phyloP scores from a whole-genome alignment of 2,797 vertebrate genomes.

The Streptopelia turtur region DNA sequence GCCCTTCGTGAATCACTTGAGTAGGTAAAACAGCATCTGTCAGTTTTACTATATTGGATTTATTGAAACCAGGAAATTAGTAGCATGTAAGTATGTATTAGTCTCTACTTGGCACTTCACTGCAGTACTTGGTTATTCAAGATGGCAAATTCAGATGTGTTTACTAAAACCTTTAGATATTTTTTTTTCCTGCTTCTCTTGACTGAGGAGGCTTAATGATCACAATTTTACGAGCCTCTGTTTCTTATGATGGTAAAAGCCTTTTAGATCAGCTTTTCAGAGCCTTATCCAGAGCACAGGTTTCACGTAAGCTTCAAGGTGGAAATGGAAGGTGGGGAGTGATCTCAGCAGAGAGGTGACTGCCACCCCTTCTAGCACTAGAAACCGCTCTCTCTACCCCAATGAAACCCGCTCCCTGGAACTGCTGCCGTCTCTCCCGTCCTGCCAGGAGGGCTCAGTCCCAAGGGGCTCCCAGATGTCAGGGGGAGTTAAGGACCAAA shows the following conservation, averaged over 20 bases:
- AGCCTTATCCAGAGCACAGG: not conserved
- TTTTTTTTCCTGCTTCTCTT: not conserved
- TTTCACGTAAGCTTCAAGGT: not conserved
- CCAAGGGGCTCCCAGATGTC: constrained; percentile 4
- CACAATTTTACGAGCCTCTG: not conserved
- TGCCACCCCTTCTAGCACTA: not conserved
- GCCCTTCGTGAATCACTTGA: constrained; percentile 21
- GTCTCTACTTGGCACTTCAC: constrained; percentile 14
- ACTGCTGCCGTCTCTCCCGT: not conserved
- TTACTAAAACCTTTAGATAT: not conserved
- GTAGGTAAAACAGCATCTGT: constrained; percentile 58
- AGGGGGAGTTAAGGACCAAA: not conserved
- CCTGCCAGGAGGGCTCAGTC: not conserved
- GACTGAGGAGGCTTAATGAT: not conserved
- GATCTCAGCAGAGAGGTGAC: not conserved
- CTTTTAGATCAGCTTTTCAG: not conserved
- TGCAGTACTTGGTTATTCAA: not conserved
- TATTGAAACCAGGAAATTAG: constrained; percentile 35
- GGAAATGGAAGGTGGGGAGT: not conserved
- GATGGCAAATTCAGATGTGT: constrained; percentile 3
- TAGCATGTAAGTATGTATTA: not conserved
- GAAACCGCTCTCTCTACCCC: not conserved
- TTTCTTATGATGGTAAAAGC: not conserved
- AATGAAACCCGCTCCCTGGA: not conserved
- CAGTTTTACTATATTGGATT: constrained; percentile 28